Evolutionary conservation across 2,888 invertebrate genomes (phyloP).

Genomic region (Lucinisca nassula): DNA sequence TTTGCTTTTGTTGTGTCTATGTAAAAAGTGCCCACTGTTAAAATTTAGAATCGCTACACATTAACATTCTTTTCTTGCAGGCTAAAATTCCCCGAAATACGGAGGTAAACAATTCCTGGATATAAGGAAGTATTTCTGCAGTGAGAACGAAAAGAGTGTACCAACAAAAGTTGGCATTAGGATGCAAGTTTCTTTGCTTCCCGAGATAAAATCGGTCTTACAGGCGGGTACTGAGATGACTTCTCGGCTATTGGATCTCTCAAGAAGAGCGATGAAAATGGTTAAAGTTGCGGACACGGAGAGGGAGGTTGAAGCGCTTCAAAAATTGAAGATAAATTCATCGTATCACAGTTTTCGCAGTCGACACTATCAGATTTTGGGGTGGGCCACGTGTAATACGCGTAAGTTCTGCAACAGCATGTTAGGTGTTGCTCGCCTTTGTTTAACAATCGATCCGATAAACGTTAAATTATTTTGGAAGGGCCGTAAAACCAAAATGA

Average conservation of each 20-base stretch:
- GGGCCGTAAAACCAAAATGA: too few relatives aligned
- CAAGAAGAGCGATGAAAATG: background rate
- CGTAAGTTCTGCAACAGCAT: background rate
- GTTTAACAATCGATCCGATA: too few relatives aligned
- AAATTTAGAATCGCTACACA: too few relatives aligned
- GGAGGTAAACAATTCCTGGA: background rate
- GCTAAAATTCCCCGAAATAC: background rate
- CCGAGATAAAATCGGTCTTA: background rate
- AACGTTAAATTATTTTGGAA: too few relatives aligned
- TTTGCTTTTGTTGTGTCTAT: too few relatives aligned
- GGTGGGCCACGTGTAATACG: background rate
- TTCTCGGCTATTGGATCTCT: background rate
- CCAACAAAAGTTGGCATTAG: background rate
- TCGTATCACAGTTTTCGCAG: background rate
- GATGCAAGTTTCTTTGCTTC: background rate
- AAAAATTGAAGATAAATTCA: background rate
- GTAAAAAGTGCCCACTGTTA: too few relatives aligned
- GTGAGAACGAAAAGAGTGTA: background rate
- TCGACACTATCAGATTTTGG: background rate
- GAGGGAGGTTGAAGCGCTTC: background rate
- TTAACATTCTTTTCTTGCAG: background rate
- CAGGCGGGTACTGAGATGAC: background rate
- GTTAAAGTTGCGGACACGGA: background rate
- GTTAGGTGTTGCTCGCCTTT: too few relatives aligned
- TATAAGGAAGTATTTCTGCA: background rate